Conservation (phyloP, 1,140 invertebrate species). For the Stenopsyche tienmushanensis region DNA sequence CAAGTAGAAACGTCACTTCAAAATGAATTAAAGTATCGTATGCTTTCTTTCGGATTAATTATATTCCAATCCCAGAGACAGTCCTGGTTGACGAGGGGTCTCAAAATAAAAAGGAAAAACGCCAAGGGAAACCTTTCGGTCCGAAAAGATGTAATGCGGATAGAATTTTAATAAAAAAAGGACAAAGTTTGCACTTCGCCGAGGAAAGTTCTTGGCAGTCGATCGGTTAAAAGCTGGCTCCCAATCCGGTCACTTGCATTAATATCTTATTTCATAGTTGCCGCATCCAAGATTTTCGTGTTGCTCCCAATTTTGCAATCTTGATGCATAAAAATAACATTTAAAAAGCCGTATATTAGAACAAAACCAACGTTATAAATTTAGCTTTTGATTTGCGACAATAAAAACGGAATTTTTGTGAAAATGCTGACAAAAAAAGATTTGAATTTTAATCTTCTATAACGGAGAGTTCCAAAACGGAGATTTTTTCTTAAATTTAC, state of each 20-base stretch:
- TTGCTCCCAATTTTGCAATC: too few relatives aligned
- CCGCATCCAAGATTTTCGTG: slow-evolving; percentile 10
- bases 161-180: background rate
- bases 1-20: background rate
- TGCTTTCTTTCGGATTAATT: background rate
- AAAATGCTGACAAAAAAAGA: too few relatives aligned
- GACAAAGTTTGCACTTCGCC: background rate
- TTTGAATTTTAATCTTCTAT: too few relatives aligned
- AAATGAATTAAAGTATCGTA: background rate
- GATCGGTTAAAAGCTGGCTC: slow-evolving; percentile 4
- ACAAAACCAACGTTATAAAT: too few relatives aligned
- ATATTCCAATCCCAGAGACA: background rate
- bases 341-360: too few relatives aligned
- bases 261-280: slow-evolving; percentile 23
- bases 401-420: too few relatives aligned
- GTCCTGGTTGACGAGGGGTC: background rate
- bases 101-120: background rate
- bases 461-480: too few relatives aligned
- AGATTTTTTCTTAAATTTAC: too few relatives aligned
- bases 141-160: background rate
- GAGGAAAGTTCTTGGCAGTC: slow-evolving; percentile 21
- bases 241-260: slow-evolving; percentile 20
- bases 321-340: too few relatives aligned
- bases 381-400: too few relatives aligned
- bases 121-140: background rate